Percentiles rank a stretch among this genome's conserved stretches.
phyloP scores from a whole-genome alignment of 2,888 invertebrate genomes.

The Pterostichus niger region DNA sequence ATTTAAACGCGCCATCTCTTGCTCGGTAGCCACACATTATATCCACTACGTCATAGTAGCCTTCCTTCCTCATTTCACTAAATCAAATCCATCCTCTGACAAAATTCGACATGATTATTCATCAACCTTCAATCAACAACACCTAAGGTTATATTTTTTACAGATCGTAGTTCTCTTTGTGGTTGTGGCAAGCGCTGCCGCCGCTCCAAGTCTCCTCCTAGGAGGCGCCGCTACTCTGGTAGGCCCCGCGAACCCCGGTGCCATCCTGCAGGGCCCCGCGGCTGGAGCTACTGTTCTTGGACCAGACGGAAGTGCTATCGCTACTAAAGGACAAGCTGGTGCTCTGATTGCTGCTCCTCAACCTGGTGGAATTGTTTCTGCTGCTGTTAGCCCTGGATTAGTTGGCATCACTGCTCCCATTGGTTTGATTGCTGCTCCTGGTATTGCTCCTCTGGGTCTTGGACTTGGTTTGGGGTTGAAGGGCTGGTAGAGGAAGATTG shows the following conservation, averaged over 20 bases:
- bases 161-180: slow-evolving; percentile 45
- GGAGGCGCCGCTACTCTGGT: slow-evolving; percentile 49
- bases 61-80: no score
- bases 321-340: slow-evolving; percentile 74
- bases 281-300: slow-evolving; percentile 70
- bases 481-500: slow-evolving; percentile 27
- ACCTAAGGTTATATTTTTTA: slow-evolving; percentile 3
- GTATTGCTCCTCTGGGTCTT: slow-evolving; percentile 24
- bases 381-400: slow-evolving; percentile 69
- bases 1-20: no score
- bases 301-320: slow-evolving; percentile 77
- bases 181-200: slow-evolving; percentile 15
- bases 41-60: no score
- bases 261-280: slow-evolving; percentile 49
- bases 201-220: slow-evolving; percentile 23
- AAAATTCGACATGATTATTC: no score
- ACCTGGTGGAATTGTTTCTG: slow-evolving; percentile 70
- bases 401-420: slow-evolving; percentile 65
- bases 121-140: no score
- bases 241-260: slow-evolving; percentile 62
- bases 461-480: slow-evolving; percentile 34
- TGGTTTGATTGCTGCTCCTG: slow-evolving; percentile 45
- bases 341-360: slow-evolving; percentile 69
- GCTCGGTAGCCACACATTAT: no score
- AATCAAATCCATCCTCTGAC: no score